phyloP scores from a whole-genome alignment of 2,888 invertebrate species.

The Ommatoiulus sabulosus region DNA sequence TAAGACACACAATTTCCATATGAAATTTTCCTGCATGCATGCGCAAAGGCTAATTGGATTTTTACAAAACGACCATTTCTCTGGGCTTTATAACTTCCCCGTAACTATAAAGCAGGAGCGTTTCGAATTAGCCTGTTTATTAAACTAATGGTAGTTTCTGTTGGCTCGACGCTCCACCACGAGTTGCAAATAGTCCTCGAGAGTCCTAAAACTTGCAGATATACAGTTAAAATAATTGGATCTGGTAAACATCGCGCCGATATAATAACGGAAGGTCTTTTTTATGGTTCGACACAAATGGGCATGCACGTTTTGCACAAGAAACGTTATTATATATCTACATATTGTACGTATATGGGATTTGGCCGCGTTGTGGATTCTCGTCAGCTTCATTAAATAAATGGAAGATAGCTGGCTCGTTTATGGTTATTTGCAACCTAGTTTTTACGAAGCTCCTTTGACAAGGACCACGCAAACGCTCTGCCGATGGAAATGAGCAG shows the following conservation, averaged over 20 bases:
- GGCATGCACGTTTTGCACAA: neutral
- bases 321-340: neutral
- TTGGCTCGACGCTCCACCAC: neutral
- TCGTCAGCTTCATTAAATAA: neutral
- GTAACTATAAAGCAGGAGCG: neutral
- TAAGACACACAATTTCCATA: neutral
- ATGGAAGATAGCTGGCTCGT: neutral
- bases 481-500: neutral
- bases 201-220: neutral
- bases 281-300: neutral
- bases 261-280: neutral
- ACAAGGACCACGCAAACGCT: neutral
- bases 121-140: neutral
- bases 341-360: neutral
- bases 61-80: neutral
- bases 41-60: neutral
- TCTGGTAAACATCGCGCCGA: neutral
- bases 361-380: neutral
- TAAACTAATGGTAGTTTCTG: neutral
- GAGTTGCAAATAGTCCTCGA: neutral
- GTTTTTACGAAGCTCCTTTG: neutral
- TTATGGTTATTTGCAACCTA: constrained; percentile 23
- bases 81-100: neutral
- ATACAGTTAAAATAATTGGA: neutral
- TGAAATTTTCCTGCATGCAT: neutral